These are phyloP conservation scores for Corydoras maculifer DNA, from an alignment of 2,113 vertebrate species.

Conservation along the genomic window DNA sequence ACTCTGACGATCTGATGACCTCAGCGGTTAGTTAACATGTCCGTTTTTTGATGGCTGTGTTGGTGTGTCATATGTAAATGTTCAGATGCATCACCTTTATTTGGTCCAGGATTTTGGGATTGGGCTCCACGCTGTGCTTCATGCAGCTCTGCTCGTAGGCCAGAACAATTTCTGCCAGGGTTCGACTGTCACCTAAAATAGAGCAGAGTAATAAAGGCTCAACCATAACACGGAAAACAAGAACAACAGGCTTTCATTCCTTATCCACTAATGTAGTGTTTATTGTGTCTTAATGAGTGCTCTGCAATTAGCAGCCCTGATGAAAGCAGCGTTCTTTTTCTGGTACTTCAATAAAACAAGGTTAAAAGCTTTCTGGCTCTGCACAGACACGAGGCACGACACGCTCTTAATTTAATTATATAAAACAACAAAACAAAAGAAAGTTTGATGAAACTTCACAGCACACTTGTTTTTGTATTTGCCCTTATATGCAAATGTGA, in stretches of 20 bases:
- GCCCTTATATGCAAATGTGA: no score
- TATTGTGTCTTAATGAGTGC: constrained; percentile 28
- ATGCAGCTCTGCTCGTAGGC: constrained; percentile 64
- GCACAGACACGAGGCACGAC: constrained; percentile 4
- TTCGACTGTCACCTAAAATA: constrained; percentile 58
- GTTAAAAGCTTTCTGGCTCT: constrained; percentile 17
- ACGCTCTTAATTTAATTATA: not conserved
- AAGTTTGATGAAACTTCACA: constrained; percentile 1
- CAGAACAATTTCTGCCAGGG: constrained; percentile 56
- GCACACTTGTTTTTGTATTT: no score
- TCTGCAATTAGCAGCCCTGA: constrained; percentile 21
- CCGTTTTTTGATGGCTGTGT: no score
- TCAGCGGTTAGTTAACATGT: no score
- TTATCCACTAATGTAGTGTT: constrained; percentile 25
- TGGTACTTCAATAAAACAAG: constrained; percentile 28
- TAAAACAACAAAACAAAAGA: not conserved
- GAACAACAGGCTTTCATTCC: constrained; percentile 16
- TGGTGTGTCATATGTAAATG: no score
- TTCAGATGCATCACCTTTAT: constrained; percentile 54
- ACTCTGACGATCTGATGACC: no score
- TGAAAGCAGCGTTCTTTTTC: constrained; percentile 5
- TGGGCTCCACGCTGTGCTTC: constrained; percentile 62
- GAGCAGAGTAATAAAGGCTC: constrained; percentile 33
- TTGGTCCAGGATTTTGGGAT: constrained; percentile 55
- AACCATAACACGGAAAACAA: constrained; percentile 17